These are phyloP conservation scores for Dicyrtoma fusca DNA, from an alignment of 2,888 invertebrate genomes.

Conservation along the genomic window DNA sequence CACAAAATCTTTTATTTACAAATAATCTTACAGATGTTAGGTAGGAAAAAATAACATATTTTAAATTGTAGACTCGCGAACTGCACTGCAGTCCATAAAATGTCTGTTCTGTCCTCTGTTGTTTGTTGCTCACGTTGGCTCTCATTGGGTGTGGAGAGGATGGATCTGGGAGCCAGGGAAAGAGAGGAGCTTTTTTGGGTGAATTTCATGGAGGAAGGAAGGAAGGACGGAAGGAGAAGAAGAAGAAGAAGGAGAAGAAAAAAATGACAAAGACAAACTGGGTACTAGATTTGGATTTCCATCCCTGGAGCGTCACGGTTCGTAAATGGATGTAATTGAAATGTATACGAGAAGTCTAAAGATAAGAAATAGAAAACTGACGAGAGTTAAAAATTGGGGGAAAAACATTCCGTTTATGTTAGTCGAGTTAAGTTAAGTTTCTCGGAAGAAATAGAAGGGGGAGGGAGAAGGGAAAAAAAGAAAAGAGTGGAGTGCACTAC, in stretches of 20 bases:
- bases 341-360: background rate
- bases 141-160: no score
- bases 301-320: slow-evolving; percentile 18
- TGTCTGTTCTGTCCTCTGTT: no score
- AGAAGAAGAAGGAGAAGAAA: slow-evolving; percentile 6
- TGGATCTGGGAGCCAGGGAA: no score
- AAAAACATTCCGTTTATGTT: slow-evolving; percentile 24
- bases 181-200: no score
- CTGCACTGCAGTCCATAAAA: no score
- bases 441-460: slow-evolving; percentile 6
- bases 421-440: slow-evolving; percentile 6
- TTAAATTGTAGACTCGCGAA: no score
- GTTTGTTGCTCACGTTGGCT: no score
- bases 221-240: no score
- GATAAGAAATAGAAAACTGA: background rate
- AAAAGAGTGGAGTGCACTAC: background rate
- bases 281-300: background rate
- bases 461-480: background rate
- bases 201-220: no score
- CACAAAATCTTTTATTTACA: no score
- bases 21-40: no score
- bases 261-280: background rate
- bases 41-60: no score
- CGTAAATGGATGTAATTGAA: slow-evolving; percentile 22
- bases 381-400: slow-evolving; percentile 20